These are phyloP conservation scores for Neoseiulus cucumeris DNA, from an alignment of 1,140 invertebrate species.

Conservation along the genomic window DNA sequence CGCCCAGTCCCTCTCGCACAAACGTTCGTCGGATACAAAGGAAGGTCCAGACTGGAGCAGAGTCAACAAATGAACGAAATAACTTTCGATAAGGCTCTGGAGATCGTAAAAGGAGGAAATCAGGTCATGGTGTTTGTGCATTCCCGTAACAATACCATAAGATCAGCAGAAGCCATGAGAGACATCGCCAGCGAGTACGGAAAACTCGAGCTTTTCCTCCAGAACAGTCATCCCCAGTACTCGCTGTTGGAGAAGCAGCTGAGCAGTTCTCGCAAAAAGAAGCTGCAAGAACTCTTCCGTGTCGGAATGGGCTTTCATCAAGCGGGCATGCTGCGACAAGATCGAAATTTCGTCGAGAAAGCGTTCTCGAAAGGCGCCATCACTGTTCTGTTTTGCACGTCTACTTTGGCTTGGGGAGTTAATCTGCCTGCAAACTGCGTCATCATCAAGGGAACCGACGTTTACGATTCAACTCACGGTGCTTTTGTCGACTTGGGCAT, in stretches of 20 bases:
- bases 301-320: constrained; percentile 87
- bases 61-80: constrained; percentile 69
- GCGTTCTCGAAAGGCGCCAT: constrained; percentile 69
- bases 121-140: constrained; percentile 99
- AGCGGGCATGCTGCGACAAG: constrained; percentile 72
- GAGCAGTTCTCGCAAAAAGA: constrained; percentile 47
- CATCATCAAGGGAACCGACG: constrained; percentile 63
- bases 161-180: constrained; percentile 53
- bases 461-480: constrained; percentile 89
- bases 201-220: constrained; percentile 36
- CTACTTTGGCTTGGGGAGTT: constrained; percentile 96
- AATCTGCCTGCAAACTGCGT: constrained; percentile 74
- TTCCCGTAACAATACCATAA: constrained; percentile 78
- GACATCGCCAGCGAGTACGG: constrained; percentile 52
- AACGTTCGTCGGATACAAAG: constrained; percentile 78
- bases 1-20: constrained; percentile 83
- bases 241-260: constrained; percentile 29
- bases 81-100: constrained; percentile 76
- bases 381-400: constrained; percentile 85
- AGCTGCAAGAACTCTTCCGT: constrained; percentile 56
- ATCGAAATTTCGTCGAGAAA: constrained; percentile 67
- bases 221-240: constrained; percentile 21
- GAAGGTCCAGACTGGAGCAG: constrained; percentile 48
- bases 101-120: constrained; percentile 67
- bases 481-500: constrained; percentile 86